Base-by-base conservation (phyloP, 1,140 invertebrate genomes). In the Eupristina koningsbergeri region DNA sequence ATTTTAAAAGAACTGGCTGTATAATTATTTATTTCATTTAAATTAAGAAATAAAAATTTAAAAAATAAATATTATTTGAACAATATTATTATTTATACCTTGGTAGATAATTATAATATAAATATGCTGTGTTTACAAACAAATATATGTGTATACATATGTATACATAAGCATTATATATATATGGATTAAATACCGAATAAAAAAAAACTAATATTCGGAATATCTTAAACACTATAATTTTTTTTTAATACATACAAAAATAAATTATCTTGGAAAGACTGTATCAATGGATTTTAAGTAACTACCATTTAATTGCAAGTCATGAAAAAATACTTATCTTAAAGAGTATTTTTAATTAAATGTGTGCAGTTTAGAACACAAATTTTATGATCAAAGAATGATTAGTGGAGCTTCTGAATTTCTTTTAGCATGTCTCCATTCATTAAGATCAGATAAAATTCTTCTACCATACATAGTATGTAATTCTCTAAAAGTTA, bases 401-500 rank as follows among this genome's bases (percentile, higher is more conserved):
- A 88, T 90, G 73, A 92, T 93, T 19, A 92, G 69, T 13, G 91
- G 91, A 22, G 88, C 83, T 74, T 92, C 91, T 9, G 86, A 78
- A 85, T 80, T 89, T 87, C 89, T 88, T 84, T 90, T 93, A 0
- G 89, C 88, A 47, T 94, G 93, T 85, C 94, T 93, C 95, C 95
- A 96, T 86, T 94, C 93, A 85, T 94, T 95, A 22, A 94, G 92
- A 90, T 96, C 95, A 0, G 93, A 92, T 22, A 96, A 89, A 79
- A 96, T 95, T 87, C 94, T 94, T 80, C 95, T 92, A 6, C 96
- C 95, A 87, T 95, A 95, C 0, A 93, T 91, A 61, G 94, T 95
- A 88, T 96, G 96, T 26, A 96, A 91, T 88, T 96, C 96, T 78
- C 94, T 91, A 89, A 96, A 96, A 3, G 94, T 93, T 22, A 95